Percentiles rank a stretch among this genome's conserved stretches.
Evolutionary conservation across 2,888 invertebrate genomes (phyloP).

Genomic region (Syritta pipiens): DNA sequence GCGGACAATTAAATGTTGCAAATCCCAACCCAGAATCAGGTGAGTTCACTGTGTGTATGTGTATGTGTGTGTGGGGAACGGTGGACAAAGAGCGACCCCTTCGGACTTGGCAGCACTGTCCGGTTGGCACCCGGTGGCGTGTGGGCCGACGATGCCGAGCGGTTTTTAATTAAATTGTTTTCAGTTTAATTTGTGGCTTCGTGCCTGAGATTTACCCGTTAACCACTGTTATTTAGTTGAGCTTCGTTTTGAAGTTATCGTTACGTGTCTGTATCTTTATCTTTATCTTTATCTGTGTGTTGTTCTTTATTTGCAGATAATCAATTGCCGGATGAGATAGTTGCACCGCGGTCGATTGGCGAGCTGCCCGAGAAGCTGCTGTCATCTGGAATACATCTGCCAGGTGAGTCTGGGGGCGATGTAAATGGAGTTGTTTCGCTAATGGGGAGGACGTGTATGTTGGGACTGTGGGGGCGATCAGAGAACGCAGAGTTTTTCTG

Average conservation of each 20-base stretch:
- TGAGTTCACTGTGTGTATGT: constrained; percentile 56
- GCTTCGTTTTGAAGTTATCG: constrained; percentile 42
- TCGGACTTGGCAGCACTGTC: constrained; percentile 28
- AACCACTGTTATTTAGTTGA: constrained; percentile 63
- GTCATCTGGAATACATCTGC: constrained; percentile 85
- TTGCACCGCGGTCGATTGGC: constrained; percentile 82
- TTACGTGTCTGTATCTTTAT: too few relatives aligned
- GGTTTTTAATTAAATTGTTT: constrained; percentile 68
- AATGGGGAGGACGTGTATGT: constrained; percentile 25
- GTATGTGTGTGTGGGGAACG: constrained; percentile 43
- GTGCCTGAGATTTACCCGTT: constrained; percentile 58
- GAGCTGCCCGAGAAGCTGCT: constrained; percentile 85
- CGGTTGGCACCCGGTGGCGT: background rate
- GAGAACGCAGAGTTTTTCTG: too few relatives aligned
- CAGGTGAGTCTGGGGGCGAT: constrained; percentile 81
- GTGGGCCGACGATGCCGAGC: constrained; percentile 24
- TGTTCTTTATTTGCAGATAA: constrained; percentile 71
- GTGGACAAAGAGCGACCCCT: too few relatives aligned
- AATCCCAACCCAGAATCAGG: constrained; percentile 58
- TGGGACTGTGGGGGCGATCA: background rate
- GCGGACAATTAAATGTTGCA: constrained; percentile 51
- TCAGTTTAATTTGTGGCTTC: constrained; percentile 62
- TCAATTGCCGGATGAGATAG: constrained; percentile 76
- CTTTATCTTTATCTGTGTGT: too few relatives aligned
- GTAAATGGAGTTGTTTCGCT: constrained; percentile 7